phyloP scores from a whole-genome alignment of 2,113 vertebrate genomes.

The Oryzias celebensis region DNA sequence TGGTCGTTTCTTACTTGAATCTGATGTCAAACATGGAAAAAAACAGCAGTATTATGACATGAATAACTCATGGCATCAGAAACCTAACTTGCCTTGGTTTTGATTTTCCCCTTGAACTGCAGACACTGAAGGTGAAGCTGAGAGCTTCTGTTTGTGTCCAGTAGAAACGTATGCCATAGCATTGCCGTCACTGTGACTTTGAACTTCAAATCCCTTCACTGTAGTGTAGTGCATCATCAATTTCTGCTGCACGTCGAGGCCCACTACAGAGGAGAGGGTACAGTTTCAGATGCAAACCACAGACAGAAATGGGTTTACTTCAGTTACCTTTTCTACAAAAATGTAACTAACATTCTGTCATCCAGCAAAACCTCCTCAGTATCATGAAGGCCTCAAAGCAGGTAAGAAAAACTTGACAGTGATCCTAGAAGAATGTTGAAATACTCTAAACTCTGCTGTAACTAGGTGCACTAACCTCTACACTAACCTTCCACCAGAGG shows the following conservation, averaged over 20 bases:
- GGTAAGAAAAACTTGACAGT: too few species aligned
- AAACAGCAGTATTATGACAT: not conserved
- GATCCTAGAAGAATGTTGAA: too few species aligned
- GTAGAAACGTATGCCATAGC: not conserved
- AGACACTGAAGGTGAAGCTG: constrained; percentile 13
- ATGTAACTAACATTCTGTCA: too few species aligned
- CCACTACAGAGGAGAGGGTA: constrained; percentile 77
- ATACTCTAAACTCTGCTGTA: too few species aligned
- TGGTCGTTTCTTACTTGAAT: constrained; percentile 77
- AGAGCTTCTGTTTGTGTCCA: constrained; percentile 16
- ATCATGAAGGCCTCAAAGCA: too few species aligned
- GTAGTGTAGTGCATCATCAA: constrained; percentile 82
- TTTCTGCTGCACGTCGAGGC: constrained; percentile 87
- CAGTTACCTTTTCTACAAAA: not conserved
- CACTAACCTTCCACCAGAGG: too few species aligned
- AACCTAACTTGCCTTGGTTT: constrained; percentile 30
- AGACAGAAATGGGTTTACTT: not conserved
- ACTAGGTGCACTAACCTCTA: too few species aligned
- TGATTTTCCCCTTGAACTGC: constrained; percentile 15
- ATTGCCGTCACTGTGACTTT: constrained; percentile 55
- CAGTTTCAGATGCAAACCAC: not conserved
- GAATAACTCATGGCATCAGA: not conserved
- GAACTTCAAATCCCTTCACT: constrained; percentile 59
- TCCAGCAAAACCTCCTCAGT: too few species aligned
- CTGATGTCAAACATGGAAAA: constrained; percentile 42